A percentile compares a stretch with the other conserved stretches of the same genome.
phyloP scores from a whole-genome alignment of 1,140 invertebrate species.

The Drosophila tropicalis region DNA sequence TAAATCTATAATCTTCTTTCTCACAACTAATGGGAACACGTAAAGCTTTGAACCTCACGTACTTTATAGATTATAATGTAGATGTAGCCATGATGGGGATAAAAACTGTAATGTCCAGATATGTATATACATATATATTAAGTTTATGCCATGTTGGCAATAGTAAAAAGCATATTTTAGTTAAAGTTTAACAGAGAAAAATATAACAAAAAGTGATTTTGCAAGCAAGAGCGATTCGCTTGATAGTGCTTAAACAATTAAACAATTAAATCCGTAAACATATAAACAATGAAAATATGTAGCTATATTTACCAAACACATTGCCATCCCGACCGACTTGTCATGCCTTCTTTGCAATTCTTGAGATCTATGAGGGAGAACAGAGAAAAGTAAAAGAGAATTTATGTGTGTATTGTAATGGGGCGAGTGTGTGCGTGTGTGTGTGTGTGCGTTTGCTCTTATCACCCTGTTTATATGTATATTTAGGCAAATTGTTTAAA shows the following conservation, averaged over 20 bases:
- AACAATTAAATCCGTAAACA: slow-evolving; percentile 36
- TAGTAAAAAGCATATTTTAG: not conserved
- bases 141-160: not conserved
- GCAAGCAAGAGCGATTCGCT: slow-evolving; percentile 47
- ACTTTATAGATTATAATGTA: not conserved
- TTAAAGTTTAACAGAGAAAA: too few species aligned
- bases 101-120: not conserved
- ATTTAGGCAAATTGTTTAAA: slow-evolving; percentile 62
- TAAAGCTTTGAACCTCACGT: not conserved
- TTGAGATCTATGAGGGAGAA: not conserved
- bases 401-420: not conserved
- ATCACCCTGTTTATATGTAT: slow-evolving; percentile 61
- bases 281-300: slow-evolving; percentile 17
- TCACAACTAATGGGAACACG: slow-evolving; percentile 1
- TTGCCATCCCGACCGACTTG: slow-evolving; percentile 47
- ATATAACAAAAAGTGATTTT: slow-evolving; percentile 13
- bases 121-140: not conserved
- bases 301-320: slow-evolving; percentile 33
- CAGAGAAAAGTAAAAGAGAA: not conserved
- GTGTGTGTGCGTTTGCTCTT: slow-evolving; percentile 24
- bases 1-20: slow-evolving; percentile 4
- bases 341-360: slow-evolving; percentile 31
- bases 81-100: not conserved
- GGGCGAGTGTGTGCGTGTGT: slow-evolving; percentile 10
- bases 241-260: slow-evolving; percentile 59